Evolutionary conservation across 2,797 vertebrate genomes (phyloP).

Genomic region (Centropyge bicolor): DNA sequence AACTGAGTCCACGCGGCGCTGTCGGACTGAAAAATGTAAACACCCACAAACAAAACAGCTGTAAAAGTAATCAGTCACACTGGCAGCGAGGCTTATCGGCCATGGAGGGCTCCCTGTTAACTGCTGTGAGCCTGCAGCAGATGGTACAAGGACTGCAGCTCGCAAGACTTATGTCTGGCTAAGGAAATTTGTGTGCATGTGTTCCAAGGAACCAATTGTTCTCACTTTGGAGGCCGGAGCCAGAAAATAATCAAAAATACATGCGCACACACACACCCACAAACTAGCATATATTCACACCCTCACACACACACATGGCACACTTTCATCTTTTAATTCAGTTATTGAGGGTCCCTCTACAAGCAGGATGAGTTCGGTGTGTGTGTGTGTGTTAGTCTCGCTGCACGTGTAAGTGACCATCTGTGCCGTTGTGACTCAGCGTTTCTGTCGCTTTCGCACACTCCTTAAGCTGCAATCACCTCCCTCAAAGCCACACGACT

Average conservation of each 20-base stretch:
- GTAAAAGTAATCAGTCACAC: slow-evolving; percentile 28
- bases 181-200: not conserved
- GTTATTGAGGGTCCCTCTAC: not conserved
- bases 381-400: not conserved
- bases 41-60: slow-evolving; percentile 22
- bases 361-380: not conserved
- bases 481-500: not conserved
- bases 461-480: slow-evolving; percentile 1
- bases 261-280: not conserved
- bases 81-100: not conserved
- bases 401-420: slow-evolving; percentile 18
- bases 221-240: slow-evolving; percentile 7
- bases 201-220: slow-evolving; percentile 43
- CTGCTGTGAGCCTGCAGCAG: slow-evolving; percentile 40
- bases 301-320: not conserved
- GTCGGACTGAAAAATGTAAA: not conserved
- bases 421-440: slow-evolving; percentile 46
- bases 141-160: slow-evolving; percentile 36
- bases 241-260: slow-evolving; percentile 3
- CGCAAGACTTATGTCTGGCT: slow-evolving; percentile 31
- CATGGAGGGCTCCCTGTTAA: slow-evolving; percentile 20
- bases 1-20: not conserved
- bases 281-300: not conserved
- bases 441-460: not conserved
- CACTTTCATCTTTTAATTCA: not conserved